phyloP scores from a whole-genome alignment of 1,140 invertebrate genomes.

The Linepithema humile region DNA sequence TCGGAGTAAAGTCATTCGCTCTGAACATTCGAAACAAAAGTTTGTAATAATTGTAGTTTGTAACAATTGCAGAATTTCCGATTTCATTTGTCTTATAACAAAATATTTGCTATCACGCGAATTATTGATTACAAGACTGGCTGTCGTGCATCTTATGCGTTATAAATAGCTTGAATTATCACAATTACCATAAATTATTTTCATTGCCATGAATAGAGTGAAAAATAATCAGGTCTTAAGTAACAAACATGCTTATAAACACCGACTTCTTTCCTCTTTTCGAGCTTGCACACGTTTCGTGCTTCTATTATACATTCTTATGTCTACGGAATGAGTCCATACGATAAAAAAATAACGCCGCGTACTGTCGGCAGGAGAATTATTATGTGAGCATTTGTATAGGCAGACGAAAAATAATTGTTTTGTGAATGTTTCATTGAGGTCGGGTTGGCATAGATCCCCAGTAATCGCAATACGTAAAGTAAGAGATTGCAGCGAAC shows the following conservation, averaged over 20 bases:
- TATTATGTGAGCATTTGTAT: background rate
- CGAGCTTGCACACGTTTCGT: no score
- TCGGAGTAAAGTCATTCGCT: background rate
- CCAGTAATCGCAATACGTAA: constrained; percentile 17
- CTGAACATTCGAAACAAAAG: background rate
- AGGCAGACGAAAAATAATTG: background rate
- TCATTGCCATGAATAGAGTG: background rate
- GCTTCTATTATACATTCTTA: background rate
- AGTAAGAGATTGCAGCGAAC: background rate
- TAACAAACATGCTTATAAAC: background rate
- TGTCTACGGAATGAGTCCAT: background rate
- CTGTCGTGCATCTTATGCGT: no score
- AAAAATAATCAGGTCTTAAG: background rate
- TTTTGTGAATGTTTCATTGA: constrained; percentile 40
- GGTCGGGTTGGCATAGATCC: constrained; percentile 43
- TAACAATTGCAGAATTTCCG: background rate
- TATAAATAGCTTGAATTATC: background rate
- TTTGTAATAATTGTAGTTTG: background rate
- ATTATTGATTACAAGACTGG: background rate
- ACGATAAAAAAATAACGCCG: background rate
- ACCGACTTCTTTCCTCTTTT: background rate
- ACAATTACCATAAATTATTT: background rate
- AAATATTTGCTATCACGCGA: background rate
- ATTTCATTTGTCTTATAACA: background rate
- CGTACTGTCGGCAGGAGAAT: background rate